These are phyloP conservation scores for Pseudoatta argentina DNA, from an alignment of 1,140 invertebrate genomes.

Conservation along the genomic window DNA sequence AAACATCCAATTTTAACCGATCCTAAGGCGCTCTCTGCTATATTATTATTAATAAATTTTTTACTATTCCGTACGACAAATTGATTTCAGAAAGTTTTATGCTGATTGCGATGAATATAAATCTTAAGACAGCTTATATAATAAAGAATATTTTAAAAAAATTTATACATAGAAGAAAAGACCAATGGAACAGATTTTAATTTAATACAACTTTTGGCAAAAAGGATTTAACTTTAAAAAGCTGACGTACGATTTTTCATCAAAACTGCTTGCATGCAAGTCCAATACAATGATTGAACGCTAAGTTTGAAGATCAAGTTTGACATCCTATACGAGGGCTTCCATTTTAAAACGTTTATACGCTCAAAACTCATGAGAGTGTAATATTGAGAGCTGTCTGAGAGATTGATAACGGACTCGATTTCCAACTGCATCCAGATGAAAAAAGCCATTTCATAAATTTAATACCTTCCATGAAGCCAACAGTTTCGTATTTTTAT, in stretches of 20 bases:
- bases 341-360: constrained; percentile 75
- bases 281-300: constrained; percentile 1
- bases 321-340: background rate
- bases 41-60: too few species aligned
- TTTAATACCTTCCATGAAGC: constrained; percentile 47
- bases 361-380: constrained; percentile 75
- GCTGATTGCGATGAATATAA: too few species aligned
- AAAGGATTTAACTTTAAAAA: background rate
- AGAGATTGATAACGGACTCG: constrained; percentile 60
- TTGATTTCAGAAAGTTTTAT: too few species aligned
- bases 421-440: constrained; percentile 69
- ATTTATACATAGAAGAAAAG: too few species aligned
- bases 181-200: background rate
- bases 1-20: too few species aligned
- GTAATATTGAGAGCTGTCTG: constrained; percentile 65
- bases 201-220: background rate
- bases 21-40: too few species aligned
- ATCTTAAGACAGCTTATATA: too few species aligned
- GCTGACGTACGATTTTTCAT: background rate
- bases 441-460: constrained; percentile 78
- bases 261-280: background rate
- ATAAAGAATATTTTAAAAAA: too few species aligned
- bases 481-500: constrained; percentile 49
- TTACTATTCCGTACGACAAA: too few species aligned
- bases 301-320: constrained; percentile 17